phyloP scores from a whole-genome alignment of 2,113 vertebrate genomes.

The Piaya cayana region DNA sequence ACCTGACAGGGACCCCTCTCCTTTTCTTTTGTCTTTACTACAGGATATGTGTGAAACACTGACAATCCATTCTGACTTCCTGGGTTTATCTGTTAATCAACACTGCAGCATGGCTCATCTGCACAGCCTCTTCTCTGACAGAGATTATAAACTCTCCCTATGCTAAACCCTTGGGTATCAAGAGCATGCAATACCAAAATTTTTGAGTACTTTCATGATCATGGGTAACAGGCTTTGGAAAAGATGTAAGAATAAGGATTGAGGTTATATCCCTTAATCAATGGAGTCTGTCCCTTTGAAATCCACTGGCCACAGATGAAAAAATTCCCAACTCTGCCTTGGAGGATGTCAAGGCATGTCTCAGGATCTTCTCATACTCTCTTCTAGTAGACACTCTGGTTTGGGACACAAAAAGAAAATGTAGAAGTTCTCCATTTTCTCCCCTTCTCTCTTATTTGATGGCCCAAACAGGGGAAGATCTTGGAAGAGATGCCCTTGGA shows the following conservation, averaged over 20 bases:
- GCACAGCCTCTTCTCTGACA: neutral
- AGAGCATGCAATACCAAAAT: neutral
- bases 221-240: neutral
- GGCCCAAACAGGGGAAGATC: neutral
- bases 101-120: fast-evolving
- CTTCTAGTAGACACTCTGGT: neutral
- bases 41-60: neutral
- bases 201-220: neutral
- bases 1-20: neutral
- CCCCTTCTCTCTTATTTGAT: neutral
- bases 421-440: neutral
- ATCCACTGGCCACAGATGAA: neutral
- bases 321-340: neutral
- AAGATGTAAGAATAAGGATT: neutral
- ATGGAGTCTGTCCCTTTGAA: neutral
- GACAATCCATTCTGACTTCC: neutral
- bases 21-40: neutral
- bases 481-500: neutral
- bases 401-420: neutral
- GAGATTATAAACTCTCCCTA: neutral
- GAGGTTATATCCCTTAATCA: neutral
- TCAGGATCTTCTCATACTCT: neutral
- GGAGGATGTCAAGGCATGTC: neutral
- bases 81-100: neutral
- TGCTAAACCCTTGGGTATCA: neutral